Base-by-base conservation (phyloP, 2,888 invertebrate genomes). In the Yponomeuta sedellus region DNA sequence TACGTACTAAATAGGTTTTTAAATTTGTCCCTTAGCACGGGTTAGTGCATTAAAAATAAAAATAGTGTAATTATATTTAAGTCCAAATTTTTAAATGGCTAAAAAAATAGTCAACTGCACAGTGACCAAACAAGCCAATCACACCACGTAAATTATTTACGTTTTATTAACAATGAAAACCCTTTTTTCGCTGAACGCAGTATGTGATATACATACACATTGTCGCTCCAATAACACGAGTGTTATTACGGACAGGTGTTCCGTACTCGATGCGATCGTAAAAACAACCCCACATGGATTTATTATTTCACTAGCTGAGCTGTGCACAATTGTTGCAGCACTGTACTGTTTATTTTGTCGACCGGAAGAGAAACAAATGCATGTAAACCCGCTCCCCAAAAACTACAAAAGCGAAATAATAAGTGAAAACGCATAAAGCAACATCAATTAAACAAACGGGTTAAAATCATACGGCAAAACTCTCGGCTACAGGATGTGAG, bases 241-340 rank as follows among this genome's bases (percentile, higher is more conserved):
- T 71, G 70, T 70, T 78, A 81, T 80, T 79, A 79, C 74, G 71
- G 79, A 78, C 86, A 86, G 86, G 85, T 86, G 86, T 79, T 81
- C 77, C 70, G 71, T 71, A 75, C 77, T 72, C 78, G 75, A 78
- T 75, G 78, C 70, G 81, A 82, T 85, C 86, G 83, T 88, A 87
- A 88, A 84, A 86, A 85, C 80, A 79, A 81, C 83, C 80, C 77
- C 75, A 79, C 77, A 77, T 79, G 76, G 79, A 83, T 84, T 83
- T 83, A 82, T 85, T 81, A 83, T 69, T 69, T 68, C 65, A 84
- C 80, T 82, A 52, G 80, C 44, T 63, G 12, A 61, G 44, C 77
- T 77, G 75, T 73, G 74, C 76, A 77, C 78, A 77, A 83, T 81
- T 84, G 82, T 82, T 72, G 70, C 62, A 62, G 25, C 19, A 28